phyloP scores from a whole-genome alignment of 2,113 vertebrate genomes.

The Alligator mississippiensis region DNA sequence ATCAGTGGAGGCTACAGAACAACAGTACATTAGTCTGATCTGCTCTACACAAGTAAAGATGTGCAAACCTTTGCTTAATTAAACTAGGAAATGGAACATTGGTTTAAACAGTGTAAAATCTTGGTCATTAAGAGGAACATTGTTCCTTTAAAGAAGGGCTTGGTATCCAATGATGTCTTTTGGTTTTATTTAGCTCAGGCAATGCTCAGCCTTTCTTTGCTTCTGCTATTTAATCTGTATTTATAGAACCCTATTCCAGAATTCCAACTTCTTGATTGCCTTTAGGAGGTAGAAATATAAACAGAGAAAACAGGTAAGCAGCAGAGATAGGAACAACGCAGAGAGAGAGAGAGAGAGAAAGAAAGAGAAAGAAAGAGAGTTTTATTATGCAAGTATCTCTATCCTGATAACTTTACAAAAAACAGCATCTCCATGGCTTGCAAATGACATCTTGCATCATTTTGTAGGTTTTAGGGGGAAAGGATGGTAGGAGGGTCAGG shows the following conservation, averaged over 20 bases:
- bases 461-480: not conserved
- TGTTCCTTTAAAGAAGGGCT: not conserved
- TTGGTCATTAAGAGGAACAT: not conserved
- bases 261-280: not conserved
- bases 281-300: not conserved
- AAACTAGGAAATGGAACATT: constrained; percentile 17
- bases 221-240: not conserved
- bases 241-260: not conserved
- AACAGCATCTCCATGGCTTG: not conserved
- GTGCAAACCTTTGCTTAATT: constrained; percentile 34
- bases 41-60: not conserved
- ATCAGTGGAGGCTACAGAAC: constrained; percentile 16
- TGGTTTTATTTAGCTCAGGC: not conserved
- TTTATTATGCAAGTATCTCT: not conserved
- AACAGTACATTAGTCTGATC: not conserved
- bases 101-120: constrained; percentile 9
- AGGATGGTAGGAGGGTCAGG: not conserved
- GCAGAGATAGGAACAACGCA: not conserved
- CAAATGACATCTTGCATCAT: not conserved
- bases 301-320: not conserved
- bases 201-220: not conserved
- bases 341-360: no score
- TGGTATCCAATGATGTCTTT: not conserved
- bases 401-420: not conserved
- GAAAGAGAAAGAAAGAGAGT: not conserved